Conservation (phyloP, 2,888 invertebrate genomes). For the Polymixis flavicincta region DNA sequence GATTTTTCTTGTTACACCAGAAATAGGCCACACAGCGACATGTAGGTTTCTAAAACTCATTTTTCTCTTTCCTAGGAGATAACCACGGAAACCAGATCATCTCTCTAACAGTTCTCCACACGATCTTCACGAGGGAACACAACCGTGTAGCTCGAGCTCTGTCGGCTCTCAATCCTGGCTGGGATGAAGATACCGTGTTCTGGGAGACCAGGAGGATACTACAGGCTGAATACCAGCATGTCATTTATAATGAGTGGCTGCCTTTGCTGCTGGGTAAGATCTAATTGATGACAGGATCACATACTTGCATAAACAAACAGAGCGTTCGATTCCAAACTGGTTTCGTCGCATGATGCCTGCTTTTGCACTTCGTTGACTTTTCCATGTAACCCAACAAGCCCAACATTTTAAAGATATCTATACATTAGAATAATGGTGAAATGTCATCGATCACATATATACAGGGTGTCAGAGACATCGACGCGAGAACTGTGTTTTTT, state of each 20-base stretch:
- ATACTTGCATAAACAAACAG: not conserved
- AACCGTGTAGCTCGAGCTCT: constrained; percentile 93
- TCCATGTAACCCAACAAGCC: not conserved
- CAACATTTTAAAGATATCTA: too few relatives aligned
- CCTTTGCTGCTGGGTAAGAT: constrained; percentile 93
- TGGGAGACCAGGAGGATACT: constrained; percentile 94
- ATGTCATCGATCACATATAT: too few relatives aligned
- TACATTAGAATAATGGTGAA: too few relatives aligned
- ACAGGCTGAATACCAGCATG: constrained; percentile 94
- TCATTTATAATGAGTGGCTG: constrained; percentile 95
- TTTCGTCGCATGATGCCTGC: not conserved
- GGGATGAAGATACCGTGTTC: constrained; percentile 93
- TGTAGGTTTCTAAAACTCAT: not conserved
- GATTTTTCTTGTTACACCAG: too few relatives aligned
- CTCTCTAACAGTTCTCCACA: constrained; percentile 93
- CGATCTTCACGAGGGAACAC: constrained; percentile 94
- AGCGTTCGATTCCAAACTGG: not conserved
- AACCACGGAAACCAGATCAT: constrained; percentile 94
- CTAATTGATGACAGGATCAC: not conserved
- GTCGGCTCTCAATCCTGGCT: constrained; percentile 92
- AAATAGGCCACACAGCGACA: too few relatives aligned
- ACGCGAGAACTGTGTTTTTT: too few relatives aligned
- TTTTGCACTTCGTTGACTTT: not conserved
- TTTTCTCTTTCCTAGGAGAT: constrained; percentile 90
- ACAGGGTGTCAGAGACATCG: too few relatives aligned